Base-by-base conservation (phyloP, 2,113 vertebrate genomes). In the Octodon degus region DNA sequence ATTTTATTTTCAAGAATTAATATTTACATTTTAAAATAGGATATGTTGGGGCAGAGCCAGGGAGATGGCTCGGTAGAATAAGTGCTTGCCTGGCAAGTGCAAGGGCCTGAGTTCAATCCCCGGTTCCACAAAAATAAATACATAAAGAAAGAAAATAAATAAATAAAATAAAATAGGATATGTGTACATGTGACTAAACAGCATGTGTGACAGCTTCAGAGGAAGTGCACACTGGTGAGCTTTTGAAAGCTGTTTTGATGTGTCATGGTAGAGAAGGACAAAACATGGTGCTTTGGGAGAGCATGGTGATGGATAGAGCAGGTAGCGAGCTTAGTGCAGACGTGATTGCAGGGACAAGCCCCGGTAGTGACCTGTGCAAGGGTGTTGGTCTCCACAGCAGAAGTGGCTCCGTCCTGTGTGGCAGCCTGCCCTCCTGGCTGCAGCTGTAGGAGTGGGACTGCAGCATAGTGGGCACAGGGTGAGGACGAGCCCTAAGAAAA, bases 1-100 rank as follows among this genome's bases (percentile, higher is more conserved):
- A 37, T 70, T 70, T 70, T 97, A 97, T 92, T 93, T 72, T 97
- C n/a, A 93, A 91, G 37, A 63, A 70, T 70, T 70, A 34, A 70
- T 70, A 83, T 74, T 80, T 95, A 67, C 13, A 67, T 30, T 67
- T 70, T 70, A n/a, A 70, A 70, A 70, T 43, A 43, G 43, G 5
- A 43, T 43, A 43, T 43, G 43, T 43, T 2, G 3, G 43, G 43
- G 43, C 4, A 6, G 43, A 12, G 50, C 50, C 11, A 9, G 50
- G 50, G 50, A 50, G 50, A 50, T 50, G 50, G 50, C 50, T 50
- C 50, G 11, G 50, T 50, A 12, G 50, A 10, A 50, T 1, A 50
- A 50, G 50, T 12, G 9, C 50, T 50, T 50, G 9, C 50, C 50
- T 50, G 50, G 50, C 50, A 50, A 50, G 50, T 10, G 50, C 50